phyloP scores from a whole-genome alignment of 2,113 vertebrate genomes.

The Silurus asotus region DNA sequence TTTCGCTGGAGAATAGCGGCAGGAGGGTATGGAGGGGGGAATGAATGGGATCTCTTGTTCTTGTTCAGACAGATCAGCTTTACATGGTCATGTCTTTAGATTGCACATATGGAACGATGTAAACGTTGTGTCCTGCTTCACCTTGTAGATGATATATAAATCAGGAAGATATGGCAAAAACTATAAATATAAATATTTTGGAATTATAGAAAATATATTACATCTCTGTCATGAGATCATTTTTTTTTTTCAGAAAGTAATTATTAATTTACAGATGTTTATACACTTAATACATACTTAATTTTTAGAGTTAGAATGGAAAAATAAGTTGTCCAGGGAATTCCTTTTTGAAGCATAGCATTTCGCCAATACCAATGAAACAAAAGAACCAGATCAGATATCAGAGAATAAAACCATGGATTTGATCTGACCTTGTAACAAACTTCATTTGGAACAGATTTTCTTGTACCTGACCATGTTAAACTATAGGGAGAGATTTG shows the following conservation, averaged over 20 bases:
- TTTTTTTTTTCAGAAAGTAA: not conserved
- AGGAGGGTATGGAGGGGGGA: slow-evolving; percentile 48
- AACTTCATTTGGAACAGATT: no score
- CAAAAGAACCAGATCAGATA: not conserved
- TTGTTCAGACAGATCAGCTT: slow-evolving; percentile 56
- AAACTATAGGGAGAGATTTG: not conserved
- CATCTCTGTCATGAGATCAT: not conserved
- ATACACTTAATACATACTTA: not conserved
- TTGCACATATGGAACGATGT: slow-evolving; percentile 6
- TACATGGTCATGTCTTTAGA: slow-evolving; percentile 27
- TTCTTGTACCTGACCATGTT: no score
- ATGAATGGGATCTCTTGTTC: slow-evolving; percentile 53
- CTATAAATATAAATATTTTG: not conserved
- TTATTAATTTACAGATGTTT: not conserved
- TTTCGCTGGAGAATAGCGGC: slow-evolving; percentile 53
- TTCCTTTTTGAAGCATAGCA: not conserved
- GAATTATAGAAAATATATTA: not conserved
- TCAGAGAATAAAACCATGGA: not conserved
- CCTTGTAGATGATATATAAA: slow-evolving; percentile 1
- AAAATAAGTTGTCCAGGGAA: not conserved
- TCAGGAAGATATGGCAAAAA: not conserved
- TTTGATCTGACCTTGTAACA: not conserved
- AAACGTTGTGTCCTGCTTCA: not conserved
- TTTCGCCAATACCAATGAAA: not conserved
- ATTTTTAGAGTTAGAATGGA: not conserved